Conservation (phyloP, 2,797 vertebrate genomes). For the Paguma larvata region DNA sequence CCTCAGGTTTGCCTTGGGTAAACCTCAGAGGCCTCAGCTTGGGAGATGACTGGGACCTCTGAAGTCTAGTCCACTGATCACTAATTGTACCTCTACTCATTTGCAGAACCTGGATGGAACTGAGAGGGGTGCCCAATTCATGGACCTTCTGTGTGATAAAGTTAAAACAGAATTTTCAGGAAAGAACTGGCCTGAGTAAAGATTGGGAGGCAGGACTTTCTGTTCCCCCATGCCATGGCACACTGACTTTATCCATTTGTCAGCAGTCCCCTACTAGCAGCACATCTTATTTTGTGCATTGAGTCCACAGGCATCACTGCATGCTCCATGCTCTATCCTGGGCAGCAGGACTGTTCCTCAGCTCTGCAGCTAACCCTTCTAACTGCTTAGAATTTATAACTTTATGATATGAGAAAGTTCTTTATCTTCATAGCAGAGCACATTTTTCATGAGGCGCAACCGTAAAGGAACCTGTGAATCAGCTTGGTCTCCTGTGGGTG, state of each 20-base stretch:
- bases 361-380: neutral
- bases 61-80: constrained; percentile 61
- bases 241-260: neutral
- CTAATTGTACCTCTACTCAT: neutral
- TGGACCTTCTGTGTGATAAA: neutral
- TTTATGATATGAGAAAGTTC: neutral
- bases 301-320: neutral
- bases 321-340: neutral
- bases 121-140: neutral
- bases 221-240: neutral
- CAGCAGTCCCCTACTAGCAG: no score
- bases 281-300: neutral
- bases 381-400: neutral
- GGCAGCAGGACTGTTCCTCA: neutral
- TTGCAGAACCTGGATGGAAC: neutral
- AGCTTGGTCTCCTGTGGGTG: neutral
- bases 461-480: neutral
- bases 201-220: neutral
- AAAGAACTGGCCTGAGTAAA: neutral
- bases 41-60: constrained; percentile 68
- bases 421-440: neutral
- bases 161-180: neutral
- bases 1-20: constrained; percentile 79
- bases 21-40: constrained; percentile 73
- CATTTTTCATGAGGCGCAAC: neutral